A percentile compares a stretch with the other conserved stretches of the same genome.
Conservation (phyloP, 2,113 vertebrate species). For the Elachura formosa region DNA sequence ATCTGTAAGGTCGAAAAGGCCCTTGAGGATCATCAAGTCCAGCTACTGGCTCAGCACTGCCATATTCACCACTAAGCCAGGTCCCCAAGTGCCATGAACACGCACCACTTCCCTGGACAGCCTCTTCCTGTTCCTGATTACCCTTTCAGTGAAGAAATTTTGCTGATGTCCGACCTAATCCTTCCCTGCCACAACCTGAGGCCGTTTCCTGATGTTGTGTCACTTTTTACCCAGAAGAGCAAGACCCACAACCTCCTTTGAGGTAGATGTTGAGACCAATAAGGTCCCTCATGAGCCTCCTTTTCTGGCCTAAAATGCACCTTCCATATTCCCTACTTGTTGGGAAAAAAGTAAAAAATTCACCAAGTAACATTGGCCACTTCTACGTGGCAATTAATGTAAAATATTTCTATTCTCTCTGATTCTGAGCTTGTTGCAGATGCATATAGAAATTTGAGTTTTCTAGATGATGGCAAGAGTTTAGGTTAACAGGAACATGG, state of each 20-base stretch:
- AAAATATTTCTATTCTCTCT: background rate
- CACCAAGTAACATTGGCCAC: background rate
- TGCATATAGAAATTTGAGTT: background rate
- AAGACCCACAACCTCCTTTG: background rate
- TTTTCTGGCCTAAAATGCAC: background rate
- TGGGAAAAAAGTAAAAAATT: background rate
- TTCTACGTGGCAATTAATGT: background rate
- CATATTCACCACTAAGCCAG: background rate
- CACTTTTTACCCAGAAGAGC: background rate
- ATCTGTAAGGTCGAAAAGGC: background rate
- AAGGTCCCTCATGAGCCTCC: too few species aligned
- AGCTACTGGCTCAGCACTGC: background rate
- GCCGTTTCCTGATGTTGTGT: rapidly evolving
- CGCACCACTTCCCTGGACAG: background rate
- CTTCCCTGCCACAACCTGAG: background rate
- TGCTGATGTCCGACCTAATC: background rate
- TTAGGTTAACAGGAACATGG: background rate
- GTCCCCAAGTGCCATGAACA: background rate
- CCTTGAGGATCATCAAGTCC: background rate
- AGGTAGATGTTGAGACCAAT: background rate
- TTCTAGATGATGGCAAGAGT: background rate
- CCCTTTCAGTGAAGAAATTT: background rate
- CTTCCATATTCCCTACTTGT: rapidly evolving
- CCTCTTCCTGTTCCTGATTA: background rate
- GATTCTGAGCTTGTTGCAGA: background rate